Evolutionary conservation across 2,113 vertebrate genomes (phyloP).

Genomic region (Phalacrocorax pelagicus): DNA sequence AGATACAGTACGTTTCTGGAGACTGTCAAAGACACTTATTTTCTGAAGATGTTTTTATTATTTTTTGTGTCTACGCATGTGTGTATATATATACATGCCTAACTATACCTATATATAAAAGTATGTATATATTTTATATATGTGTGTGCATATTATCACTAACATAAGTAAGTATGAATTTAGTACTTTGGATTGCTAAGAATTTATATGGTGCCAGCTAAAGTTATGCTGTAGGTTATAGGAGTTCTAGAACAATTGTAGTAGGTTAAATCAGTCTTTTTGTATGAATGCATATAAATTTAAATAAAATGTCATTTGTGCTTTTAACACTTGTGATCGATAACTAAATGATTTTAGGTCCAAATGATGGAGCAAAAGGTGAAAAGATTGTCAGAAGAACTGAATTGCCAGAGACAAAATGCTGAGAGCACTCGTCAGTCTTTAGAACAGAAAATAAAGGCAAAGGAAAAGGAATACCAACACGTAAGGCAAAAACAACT

Average conservation of each 20-base stretch:
- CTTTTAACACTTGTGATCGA: neutral
- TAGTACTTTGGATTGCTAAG: neutral
- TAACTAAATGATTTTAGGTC: conserved; percentile 69
- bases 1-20: neutral
- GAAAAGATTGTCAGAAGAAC: conserved; percentile 87
- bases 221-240: neutral
- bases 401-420: conserved; percentile 90
- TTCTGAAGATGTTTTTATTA: neutral
- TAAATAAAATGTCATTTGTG: neutral
- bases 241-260: neutral
- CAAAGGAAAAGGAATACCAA: conserved; percentile 85
- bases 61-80: neutral
- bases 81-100: too few relatives aligned
- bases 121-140: neutral
- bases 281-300: neutral
- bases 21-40: neutral
- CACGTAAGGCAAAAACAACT: conserved; percentile 73
- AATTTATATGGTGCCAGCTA: neutral
- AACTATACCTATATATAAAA: neutral
- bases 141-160: neutral
- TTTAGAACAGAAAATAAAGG: conserved; percentile 89
- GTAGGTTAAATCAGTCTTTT: neutral
- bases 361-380: conserved; percentile 83
- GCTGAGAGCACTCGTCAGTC: conserved; percentile 79
- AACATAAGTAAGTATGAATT: neutral